A percentile compares a stretch with the other conserved stretches of the same genome.
Conservation (phyloP, 2,113 vertebrate genomes). For the Calyptomena viridis region DNA sequence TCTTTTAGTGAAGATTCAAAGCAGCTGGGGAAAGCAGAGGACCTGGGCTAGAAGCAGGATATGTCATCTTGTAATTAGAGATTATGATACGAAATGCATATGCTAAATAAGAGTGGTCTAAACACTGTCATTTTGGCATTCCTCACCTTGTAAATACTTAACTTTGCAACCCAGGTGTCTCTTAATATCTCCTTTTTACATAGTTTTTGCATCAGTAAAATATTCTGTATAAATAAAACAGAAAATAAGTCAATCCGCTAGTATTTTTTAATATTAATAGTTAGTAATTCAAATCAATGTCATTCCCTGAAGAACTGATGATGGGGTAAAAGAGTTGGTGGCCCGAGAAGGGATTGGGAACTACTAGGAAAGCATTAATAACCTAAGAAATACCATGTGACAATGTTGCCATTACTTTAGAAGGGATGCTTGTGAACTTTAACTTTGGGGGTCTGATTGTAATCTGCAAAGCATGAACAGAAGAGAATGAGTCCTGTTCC, state of each 20-base stretch:
- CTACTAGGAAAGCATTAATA: background rate
- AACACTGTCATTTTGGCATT: background rate
- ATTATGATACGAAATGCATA: background rate
- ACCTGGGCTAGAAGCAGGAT: background rate
- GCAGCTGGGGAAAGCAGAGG: background rate
- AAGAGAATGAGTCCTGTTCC: fast-evolving
- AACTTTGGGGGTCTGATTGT: background rate
- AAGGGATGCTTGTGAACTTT: background rate
- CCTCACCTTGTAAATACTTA: background rate
- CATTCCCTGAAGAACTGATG: background rate
- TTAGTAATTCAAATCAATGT: background rate
- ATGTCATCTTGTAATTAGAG: fast-evolving
- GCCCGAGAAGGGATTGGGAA: background rate
- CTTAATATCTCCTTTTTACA: background rate
- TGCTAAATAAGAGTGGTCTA: background rate
- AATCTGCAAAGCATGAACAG: background rate
- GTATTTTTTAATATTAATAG: background rate
- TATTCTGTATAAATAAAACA: background rate
- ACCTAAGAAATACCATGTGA: background rate
- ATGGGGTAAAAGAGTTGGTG: fast-evolving
- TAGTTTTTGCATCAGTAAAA: background rate
- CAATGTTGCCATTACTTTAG: background rate
- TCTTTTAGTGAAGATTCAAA: background rate
- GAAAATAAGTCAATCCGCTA: fast-evolving
- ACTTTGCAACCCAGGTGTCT: background rate